phyloP scores from a whole-genome alignment of 2,797 vertebrate genomes.

The Typhlichthys eigenmanni region DNA sequence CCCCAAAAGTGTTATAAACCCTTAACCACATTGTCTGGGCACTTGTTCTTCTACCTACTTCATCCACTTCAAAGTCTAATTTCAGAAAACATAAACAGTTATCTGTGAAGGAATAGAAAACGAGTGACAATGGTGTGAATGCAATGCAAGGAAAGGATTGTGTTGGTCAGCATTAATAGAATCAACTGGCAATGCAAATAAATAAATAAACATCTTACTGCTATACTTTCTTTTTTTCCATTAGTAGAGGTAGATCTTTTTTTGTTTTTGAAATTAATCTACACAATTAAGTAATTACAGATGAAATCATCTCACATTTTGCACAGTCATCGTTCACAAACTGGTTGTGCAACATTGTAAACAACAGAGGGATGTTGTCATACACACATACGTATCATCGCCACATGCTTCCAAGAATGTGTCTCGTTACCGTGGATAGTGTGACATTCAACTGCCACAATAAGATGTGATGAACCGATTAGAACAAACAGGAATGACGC shows the following conservation, averaged over 20 bases:
- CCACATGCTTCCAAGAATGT: constrained; percentile 29
- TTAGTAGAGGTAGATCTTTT: too few relatives aligned
- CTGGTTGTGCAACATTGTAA: constrained; percentile 49
- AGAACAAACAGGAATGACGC: constrained; percentile 51
- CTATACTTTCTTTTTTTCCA: too few relatives aligned
- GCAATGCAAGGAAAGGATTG: constrained; percentile 3
- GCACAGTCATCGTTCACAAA: constrained; percentile 41
- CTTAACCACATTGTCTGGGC: constrained; percentile 50
- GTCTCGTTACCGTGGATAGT: constrained; percentile 18
- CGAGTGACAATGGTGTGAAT: constrained; percentile 45
- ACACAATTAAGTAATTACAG: constrained; percentile 6
- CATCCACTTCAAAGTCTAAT: constrained; percentile 62
- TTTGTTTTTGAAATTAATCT: neutral
- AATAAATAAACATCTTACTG: too few relatives aligned
- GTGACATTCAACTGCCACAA: constrained; percentile 46
- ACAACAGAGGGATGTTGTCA: constrained; percentile 37
- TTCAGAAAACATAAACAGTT: constrained; percentile 40
- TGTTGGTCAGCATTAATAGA: neutral
- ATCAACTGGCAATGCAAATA: neutral
- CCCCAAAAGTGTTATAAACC: constrained; percentile 54
- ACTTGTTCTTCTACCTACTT: constrained; percentile 44
- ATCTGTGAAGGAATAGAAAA: constrained; percentile 45
- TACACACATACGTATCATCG: constrained; percentile 16
- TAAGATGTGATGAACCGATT: constrained; percentile 20
- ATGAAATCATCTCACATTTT: constrained; percentile 23